These are phyloP conservation scores for Pammene aurita DNA, from an alignment of 2,888 invertebrate species.

Conservation along the genomic window DNA sequence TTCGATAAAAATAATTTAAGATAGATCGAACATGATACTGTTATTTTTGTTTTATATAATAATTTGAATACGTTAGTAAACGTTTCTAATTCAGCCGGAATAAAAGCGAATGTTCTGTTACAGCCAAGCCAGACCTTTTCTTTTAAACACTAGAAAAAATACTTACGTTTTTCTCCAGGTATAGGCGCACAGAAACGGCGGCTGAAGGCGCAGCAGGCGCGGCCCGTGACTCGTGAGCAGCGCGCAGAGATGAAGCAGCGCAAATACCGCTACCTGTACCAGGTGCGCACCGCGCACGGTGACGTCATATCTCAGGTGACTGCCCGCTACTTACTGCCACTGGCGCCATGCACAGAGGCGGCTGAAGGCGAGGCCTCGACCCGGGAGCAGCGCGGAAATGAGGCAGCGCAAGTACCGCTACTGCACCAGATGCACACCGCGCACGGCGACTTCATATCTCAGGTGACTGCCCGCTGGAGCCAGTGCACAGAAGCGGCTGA, in stretches of 20 bases:
- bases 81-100: no score
- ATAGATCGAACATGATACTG: no score
- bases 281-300: conserved; percentile 94
- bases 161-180: conserved; percentile 53
- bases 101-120: no score
- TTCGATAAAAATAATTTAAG: no score
- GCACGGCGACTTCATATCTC: no score
- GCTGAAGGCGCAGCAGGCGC: conserved; percentile 64
- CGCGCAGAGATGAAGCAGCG: conserved; percentile 91
- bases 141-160: no score
- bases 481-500: neutral
- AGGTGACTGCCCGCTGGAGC: no score
- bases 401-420: neutral
- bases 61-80: no score
- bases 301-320: conserved; percentile 94
- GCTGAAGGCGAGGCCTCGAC: neutral
- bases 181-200: conserved; percentile 76
- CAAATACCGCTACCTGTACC: conserved; percentile 94
- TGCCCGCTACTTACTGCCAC: neutral
- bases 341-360: neutral
- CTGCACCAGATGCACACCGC: no score
- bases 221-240: conserved; percentile 87
- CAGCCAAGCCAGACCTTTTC: no score
- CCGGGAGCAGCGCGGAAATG: neutral
- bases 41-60: no score